phyloP scores from a whole-genome alignment of 2,888 invertebrate species.

The Copidosoma aretas region DNA sequence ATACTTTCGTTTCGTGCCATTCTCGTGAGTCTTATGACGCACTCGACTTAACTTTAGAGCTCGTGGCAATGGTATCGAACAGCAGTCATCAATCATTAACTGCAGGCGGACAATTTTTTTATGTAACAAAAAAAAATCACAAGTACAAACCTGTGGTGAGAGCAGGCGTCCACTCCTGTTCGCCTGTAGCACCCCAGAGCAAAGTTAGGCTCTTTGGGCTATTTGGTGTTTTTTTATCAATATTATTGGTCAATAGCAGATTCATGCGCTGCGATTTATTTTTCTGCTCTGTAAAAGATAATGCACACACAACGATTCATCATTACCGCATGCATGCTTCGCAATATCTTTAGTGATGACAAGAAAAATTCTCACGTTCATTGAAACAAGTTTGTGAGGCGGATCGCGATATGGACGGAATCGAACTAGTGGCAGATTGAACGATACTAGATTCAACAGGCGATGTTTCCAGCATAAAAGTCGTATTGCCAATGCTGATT shows the following conservation, averaged over 20 bases:
- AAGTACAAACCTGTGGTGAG: constrained; percentile 81
- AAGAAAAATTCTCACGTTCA: constrained; percentile 62
- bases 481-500: constrained; percentile 46
- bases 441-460: constrained; percentile 49
- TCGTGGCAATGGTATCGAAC: constrained; percentile 16
- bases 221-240: constrained; percentile 53
- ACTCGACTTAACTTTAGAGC: constrained; percentile 31
- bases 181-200: constrained; percentile 94
- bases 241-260: constrained; percentile 50
- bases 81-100: constrained; percentile 3
- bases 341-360: no score
- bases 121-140: background rate
- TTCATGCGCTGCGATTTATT: constrained; percentile 50
- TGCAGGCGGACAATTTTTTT: background rate
- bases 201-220: constrained; percentile 69
- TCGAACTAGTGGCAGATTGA: constrained; percentile 17
- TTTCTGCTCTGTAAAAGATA: constrained; percentile 48
- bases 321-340: background rate
- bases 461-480: constrained; percentile 56
- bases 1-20: constrained; percentile 35
- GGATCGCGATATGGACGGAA: constrained; percentile 53
- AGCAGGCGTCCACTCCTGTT: constrained; percentile 97
- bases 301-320: constrained; percentile 12
- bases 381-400: constrained; percentile 63
- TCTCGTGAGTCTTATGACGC: constrained; percentile 33